Evolutionary conservation across 2,113 vertebrate genomes (phyloP).

Genomic region (Muntiacus reevesi): DNA sequence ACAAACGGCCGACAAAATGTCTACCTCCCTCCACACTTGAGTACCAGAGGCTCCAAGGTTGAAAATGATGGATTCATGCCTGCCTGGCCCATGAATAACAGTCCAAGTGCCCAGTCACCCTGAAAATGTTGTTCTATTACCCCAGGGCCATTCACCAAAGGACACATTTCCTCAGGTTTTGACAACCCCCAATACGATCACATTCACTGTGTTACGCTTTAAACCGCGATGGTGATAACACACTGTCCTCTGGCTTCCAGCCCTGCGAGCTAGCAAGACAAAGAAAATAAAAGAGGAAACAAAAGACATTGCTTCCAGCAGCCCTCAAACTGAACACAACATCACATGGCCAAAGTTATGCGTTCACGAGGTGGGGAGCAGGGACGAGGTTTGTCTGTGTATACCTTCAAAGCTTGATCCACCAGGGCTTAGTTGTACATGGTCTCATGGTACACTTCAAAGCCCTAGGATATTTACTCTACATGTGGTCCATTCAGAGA

Average conservation of each 20-base stretch:
- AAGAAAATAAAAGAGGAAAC: neutral
- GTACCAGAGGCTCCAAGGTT: neutral
- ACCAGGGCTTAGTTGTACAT: neutral
- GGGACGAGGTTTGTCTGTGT: rapidly evolving
- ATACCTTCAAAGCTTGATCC: neutral
- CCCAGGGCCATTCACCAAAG: neutral
- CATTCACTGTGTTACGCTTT: conserved; percentile 1
- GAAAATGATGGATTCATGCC: neutral
- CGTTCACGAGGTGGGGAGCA: neutral
- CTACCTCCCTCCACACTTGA: neutral
- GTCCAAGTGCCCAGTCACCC: neutral
- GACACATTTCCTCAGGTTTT: neutral
- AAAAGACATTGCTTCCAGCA: neutral
- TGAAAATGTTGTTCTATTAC: neutral
- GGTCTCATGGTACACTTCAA: neutral
- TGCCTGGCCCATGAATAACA: too few species aligned
- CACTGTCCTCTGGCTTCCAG: neutral
- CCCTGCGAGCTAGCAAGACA: neutral
- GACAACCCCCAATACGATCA: neutral
- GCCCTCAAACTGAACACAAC: neutral
- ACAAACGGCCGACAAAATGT: neutral
- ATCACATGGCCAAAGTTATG: neutral
- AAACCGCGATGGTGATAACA: neutral
- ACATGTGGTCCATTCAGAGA: neutral
- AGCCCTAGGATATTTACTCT: neutral